A percentile compares a stretch with the other conserved stretches of the same genome.
Conservation (phyloP, 1,140 invertebrate genomes). For the Sycobia sp. region DNA sequence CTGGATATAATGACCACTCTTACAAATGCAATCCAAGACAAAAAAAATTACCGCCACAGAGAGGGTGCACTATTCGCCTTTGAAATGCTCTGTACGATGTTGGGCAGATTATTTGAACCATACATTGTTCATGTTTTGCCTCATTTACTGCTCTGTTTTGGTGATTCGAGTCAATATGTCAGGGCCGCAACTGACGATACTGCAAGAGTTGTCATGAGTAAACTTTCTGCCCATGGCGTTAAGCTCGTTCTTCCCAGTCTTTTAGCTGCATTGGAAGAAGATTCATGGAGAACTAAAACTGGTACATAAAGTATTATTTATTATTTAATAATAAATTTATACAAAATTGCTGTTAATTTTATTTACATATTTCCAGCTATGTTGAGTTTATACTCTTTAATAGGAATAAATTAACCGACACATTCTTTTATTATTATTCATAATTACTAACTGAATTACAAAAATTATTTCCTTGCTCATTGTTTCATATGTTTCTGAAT, state of each 20-base stretch:
- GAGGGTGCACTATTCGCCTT: conserved; percentile 97
- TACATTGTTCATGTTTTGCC: conserved; percentile 98
- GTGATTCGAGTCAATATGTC: conserved; percentile 91
- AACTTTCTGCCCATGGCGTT: conserved; percentile 94
- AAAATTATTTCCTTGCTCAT: neutral
- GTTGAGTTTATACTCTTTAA: neutral
- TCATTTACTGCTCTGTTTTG: conserved; percentile 93
- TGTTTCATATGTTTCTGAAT: neutral
- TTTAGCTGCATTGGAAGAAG: conserved; percentile 91
- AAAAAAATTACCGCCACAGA: conserved; percentile 90
- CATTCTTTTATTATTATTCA: no score
- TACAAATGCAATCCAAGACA: conserved; percentile 94
- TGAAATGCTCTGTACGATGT: conserved; percentile 94
- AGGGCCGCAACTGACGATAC: conserved; percentile 92
- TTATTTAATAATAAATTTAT: neutral
- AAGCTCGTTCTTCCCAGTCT: conserved; percentile 93
- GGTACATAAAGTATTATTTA: conserved; percentile 61
- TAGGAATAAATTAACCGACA: no score
- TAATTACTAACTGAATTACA: no score
- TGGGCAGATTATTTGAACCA: conserved; percentile 96
- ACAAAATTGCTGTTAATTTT: no score
- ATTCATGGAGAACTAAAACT: conserved; percentile 98
- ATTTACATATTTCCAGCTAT: conserved; percentile 13
- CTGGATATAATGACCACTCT: conserved; percentile 94
- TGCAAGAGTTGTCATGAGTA: conserved; percentile 95